A percentile compares a stretch with the other conserved stretches of the same genome.
Conservation (phyloP, 2,113 vertebrate species). For the Poecilia latipinna region DNA sequence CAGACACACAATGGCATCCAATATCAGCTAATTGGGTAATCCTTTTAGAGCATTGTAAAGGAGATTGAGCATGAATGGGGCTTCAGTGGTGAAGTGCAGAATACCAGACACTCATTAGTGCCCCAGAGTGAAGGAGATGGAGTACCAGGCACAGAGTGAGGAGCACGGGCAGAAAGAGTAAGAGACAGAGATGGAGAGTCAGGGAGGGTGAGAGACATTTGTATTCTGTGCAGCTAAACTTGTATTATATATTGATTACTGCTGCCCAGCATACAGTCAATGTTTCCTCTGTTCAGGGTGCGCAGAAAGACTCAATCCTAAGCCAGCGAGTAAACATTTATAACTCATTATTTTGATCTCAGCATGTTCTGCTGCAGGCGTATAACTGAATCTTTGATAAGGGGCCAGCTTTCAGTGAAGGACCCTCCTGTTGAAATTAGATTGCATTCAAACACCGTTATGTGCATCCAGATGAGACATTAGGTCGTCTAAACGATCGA, state of each 20-base stretch:
- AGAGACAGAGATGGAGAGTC: slow-evolving; percentile 29
- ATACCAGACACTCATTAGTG: slow-evolving; percentile 74
- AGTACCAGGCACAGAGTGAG: slow-evolving; percentile 60
- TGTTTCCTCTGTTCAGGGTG: slow-evolving; percentile 30
- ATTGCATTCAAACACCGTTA: slow-evolving; percentile 55
- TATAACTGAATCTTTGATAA: slow-evolving; percentile 35
- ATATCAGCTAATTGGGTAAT: slow-evolving; percentile 78
- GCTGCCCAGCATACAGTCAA: slow-evolving; percentile 28
- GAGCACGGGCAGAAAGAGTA: slow-evolving; percentile 30
- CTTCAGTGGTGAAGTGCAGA: slow-evolving; percentile 67
- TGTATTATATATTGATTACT: slow-evolving; percentile 43
- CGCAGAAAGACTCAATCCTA: slow-evolving; percentile 6
- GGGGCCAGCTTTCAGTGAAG: slow-evolving; percentile 50
- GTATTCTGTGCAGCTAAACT: slow-evolving; percentile 46
- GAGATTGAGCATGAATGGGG: slow-evolving; percentile 74
- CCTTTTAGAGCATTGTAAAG: slow-evolving; percentile 78
- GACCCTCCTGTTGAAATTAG: slow-evolving; percentile 53
- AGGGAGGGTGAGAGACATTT: slow-evolving; percentile 26
- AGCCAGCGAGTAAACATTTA: slow-evolving; percentile 31
- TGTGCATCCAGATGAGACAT: slow-evolving; percentile 63
- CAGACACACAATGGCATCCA: slow-evolving; percentile 54
- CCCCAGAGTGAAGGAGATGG: slow-evolving; percentile 59
- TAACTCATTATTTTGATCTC: slow-evolving; percentile 38
- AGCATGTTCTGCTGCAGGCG: slow-evolving; percentile 22
- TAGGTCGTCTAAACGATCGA: slow-evolving; percentile 64